Evolutionary conservation across 2,888 invertebrate species (phyloP), one percentile per base, ranked within the genome.

Genomic region (Teinopalpus imperialis): DNA sequence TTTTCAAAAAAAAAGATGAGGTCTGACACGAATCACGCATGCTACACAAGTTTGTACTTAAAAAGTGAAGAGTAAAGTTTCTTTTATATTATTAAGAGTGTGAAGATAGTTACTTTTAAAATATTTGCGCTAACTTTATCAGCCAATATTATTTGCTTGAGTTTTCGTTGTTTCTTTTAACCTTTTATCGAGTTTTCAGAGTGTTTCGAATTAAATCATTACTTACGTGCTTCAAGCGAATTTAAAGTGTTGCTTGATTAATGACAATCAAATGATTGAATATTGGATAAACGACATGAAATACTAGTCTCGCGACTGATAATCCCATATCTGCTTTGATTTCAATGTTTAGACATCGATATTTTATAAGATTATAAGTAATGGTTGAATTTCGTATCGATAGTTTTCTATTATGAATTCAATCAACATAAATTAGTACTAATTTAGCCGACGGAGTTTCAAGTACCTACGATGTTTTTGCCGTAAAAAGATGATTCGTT

Each of bases 401-500:
- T 85, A 79, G 77, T 80, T 80, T 80, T 80, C 81, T 83, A 81
- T 82, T 85, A 85, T 76, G 77, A 76, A 82, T 83, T 83, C 83
- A 81, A 85, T 86, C 83, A 83, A 72, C 82, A 83, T 87, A 86
- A 83, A 86, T 86, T 82, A 79, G 72, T 71, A 78, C 78, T 79
- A 81, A 82, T 83, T 83, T 75, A 67, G 63, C 59, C 67, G 67
- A 67, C 74, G 78, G 77, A 77, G 77, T 74, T 68, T 62, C 53
- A 63, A 59, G 35, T 36, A 14, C 61, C 66, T 69, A 63, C 54
- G 62, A 64, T 66, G 64, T 63, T 69, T 72, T 56, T 56, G 63
- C 58, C 63, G 66, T 72, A 67, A 69, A 69, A 60, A 53, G 55
- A 54, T 57, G 65, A 66, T 72, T 70, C 64, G 65, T 73, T 81